Percentiles rank a stretch among this genome's conserved stretches.
These are phyloP conservation scores for Triops longicaudatus DNA, from an alignment of 1,140 invertebrate species.

Conservation along the genomic window DNA sequence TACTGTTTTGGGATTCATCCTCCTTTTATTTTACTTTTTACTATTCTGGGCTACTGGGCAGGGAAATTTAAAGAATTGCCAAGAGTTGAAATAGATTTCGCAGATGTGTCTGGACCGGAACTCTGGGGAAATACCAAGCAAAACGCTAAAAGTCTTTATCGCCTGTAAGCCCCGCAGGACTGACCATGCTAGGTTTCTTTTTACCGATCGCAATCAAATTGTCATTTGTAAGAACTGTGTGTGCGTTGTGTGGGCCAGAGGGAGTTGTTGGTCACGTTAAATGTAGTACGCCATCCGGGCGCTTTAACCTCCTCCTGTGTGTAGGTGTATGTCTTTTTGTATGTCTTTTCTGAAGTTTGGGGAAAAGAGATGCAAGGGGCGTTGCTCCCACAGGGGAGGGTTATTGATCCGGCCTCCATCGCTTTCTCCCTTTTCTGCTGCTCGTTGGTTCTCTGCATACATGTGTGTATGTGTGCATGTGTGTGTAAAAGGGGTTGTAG, in stretches of 20 bases:
- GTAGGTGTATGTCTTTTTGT: conserved; percentile 21
- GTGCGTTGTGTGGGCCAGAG: background rate
- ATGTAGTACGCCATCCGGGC: background rate
- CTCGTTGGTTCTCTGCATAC: background rate
- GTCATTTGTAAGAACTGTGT: background rate
- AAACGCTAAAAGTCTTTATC: background rate
- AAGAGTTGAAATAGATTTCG: background rate
- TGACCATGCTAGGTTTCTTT: background rate
- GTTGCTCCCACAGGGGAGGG: background rate
- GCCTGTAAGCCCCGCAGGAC: background rate
- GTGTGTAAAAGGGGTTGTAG: background rate
- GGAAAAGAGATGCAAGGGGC: background rate
- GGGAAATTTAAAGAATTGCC: background rate
- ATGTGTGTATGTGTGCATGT: background rate
- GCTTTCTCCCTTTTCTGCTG: background rate
- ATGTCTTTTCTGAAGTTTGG: background rate
- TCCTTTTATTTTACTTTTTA: background rate
- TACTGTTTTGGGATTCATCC: background rate
- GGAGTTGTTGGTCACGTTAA: background rate
- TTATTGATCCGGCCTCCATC: conserved; percentile 11
- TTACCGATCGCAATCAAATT: background rate
- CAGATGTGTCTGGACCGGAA: background rate
- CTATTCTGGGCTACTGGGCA: background rate
- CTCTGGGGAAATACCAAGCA: background rate
- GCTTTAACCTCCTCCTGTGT: background rate